Evolutionary conservation across 2,113 vertebrate species (phyloP), one percentile per base, ranked within the genome.

Genomic region (Clarias gariepinus): DNA sequence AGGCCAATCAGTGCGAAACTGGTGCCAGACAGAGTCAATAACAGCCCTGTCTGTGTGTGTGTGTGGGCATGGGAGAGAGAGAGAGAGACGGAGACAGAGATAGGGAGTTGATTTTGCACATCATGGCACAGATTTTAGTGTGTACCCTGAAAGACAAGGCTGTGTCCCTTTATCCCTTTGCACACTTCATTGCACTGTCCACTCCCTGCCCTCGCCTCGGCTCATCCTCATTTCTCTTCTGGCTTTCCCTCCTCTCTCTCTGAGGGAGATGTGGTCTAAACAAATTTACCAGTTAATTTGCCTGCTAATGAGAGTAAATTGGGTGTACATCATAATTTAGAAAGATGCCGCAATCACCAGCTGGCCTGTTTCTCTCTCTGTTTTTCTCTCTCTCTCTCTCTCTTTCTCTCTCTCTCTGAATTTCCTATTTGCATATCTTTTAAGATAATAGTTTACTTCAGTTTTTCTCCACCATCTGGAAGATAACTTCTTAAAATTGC

Each of bases 271-370:
- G 69, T 85, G 80, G 91, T 90, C 89, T 92, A 93, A 94, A 93
- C 91, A 91, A 87, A 93, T 94, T 93, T 93, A 89, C 87, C 89
- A 90, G 90, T 86, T 93, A 92, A 93, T 94, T 93, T 93, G 91
- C 85, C 90, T 89, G 89, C 92, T 93, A 94, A 93, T 93, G 90
- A 92, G 91, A 93, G 90, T 93, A 94, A 94, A 94, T 94, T 93
- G 91, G 90, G 89, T 92, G 92, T 90, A 92, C 87, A 88, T 93
- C 93, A 92, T 92, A 92, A 93, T 94, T 93, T 91, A 90, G 87
- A 78, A 88, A 89, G 90, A 92, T 30, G 66, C 83, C 89, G 91
- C 87, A 94, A 85, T 91, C 88, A 88, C 91, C 93, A 94, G 91
- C 93, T 92, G 91, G 88, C 30, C 63, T 77, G 55, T 87, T 47